A percentile compares a stretch with the other conserved stretches of the same genome.
These are phyloP conservation scores for Antrozous pallidus DNA, from an alignment of 2,797 vertebrate species.

Conservation along the genomic window DNA sequence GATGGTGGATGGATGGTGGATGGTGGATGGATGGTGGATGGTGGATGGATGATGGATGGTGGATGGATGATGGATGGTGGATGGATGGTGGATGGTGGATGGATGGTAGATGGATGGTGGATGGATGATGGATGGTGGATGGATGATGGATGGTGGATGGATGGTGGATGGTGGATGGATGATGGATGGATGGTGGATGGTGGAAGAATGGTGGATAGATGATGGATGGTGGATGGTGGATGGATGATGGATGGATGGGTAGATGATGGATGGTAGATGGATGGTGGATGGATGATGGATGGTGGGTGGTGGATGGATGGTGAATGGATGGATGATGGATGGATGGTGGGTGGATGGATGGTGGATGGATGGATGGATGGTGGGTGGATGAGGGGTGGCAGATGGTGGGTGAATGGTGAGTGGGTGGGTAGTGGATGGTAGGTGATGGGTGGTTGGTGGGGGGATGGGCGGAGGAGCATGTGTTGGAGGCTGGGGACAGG, in stretches of 20 bases:
- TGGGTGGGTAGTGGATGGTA: too few species aligned
- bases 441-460: too few species aligned
- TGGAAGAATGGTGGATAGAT: neutral
- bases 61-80: too few species aligned
- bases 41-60: rapidly evolving
- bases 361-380: too few species aligned
- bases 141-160: neutral
- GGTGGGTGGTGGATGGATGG: rapidly evolving
- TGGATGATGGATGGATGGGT: too few species aligned
- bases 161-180: neutral
- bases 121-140: rapidly evolving
- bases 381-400: rapidly evolving
- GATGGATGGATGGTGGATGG: neutral
- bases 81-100: too few species aligned
- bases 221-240: neutral
- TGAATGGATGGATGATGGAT: neutral
- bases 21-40: rapidly evolving
- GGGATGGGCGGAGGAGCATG: too few species aligned
- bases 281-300: too few species aligned
- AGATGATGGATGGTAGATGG: neutral
- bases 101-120: too few species aligned
- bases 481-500: rapidly evolving
- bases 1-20: neutral
- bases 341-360: neutral
- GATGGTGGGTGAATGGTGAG: too few species aligned